phyloP scores from a whole-genome alignment of 2,888 invertebrate species.

The Eupithecia pulchellata region DNA sequence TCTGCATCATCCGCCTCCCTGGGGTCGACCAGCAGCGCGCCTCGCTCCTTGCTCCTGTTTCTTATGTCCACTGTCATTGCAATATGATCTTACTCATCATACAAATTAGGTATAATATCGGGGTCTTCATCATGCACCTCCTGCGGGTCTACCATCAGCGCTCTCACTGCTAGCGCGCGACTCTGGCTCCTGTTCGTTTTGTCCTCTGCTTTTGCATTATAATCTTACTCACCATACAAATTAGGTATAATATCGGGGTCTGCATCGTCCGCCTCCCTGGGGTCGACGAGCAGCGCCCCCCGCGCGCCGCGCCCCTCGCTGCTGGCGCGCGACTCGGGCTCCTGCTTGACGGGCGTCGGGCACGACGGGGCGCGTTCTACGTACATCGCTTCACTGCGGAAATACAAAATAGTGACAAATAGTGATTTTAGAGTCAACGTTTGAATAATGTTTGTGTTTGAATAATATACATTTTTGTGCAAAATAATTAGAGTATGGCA shows the following conservation, averaged over 20 bases:
- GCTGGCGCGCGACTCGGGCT: slow-evolving; percentile 84
- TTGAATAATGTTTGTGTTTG: too few species aligned
- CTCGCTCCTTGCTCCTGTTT: slow-evolving; percentile 70
- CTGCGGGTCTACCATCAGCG: slow-evolving; percentile 70
- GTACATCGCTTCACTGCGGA: slow-evolving; percentile 74
- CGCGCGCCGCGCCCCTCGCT: slow-evolving; percentile 71
- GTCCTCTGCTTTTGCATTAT: too few species aligned
- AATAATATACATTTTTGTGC: too few species aligned
- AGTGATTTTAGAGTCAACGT: too few species aligned
- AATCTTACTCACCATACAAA: slow-evolving; percentile 87
- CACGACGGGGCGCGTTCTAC: slow-evolving; percentile 72
- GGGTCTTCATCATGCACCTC: slow-evolving; percentile 91
- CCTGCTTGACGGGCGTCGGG: slow-evolving; percentile 76
- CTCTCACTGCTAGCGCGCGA: slow-evolving; percentile 82
- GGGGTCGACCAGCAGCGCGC: slow-evolving; percentile 71
- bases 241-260: slow-evolving; percentile 95
- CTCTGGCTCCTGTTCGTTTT: slow-evolving; percentile 83
- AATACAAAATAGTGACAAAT: too few species aligned
- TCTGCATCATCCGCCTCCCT: slow-evolving; percentile 89
- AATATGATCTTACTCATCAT: slow-evolving; percentile 79
- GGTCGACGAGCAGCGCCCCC: slow-evolving; percentile 72
- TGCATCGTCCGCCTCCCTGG: slow-evolving; percentile 87
- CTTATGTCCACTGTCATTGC: too few species aligned
- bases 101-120: slow-evolving; percentile 94
- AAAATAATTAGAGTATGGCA: too few species aligned